A percentile compares a stretch with the other conserved stretches of the same genome.
Evolutionary conservation across 1,140 invertebrate genomes (phyloP).

Genomic region (Diachasma alloeum): DNA sequence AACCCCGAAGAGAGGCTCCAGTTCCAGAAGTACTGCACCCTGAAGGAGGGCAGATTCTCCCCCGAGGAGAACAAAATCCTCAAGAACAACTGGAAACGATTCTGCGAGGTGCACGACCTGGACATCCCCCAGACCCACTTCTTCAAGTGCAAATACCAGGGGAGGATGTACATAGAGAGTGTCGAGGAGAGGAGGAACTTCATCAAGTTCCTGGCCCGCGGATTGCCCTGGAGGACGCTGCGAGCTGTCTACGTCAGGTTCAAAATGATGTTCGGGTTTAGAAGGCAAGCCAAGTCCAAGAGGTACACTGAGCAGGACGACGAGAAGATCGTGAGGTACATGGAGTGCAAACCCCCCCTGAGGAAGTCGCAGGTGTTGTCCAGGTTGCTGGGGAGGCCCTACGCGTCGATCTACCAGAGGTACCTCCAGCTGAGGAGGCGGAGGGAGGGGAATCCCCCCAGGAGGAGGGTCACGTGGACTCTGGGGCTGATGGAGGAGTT

Average conservation of each 20-base stretch:
- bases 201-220: constrained; percentile 53
- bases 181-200: constrained; percentile 48
- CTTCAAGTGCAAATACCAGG: constrained; percentile 32
- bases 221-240: constrained; percentile 50
- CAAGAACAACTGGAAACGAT: constrained; percentile 52
- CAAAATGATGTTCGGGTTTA: constrained; percentile 35
- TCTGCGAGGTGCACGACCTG: constrained; percentile 57
- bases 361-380: constrained; percentile 34
- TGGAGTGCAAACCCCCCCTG: neutral
- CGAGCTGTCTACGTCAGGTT: constrained; percentile 52
- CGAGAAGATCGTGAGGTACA: constrained; percentile 35
- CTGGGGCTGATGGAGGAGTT: constrained; percentile 33
- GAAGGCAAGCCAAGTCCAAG: neutral
- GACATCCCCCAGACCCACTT: constrained; percentile 43
- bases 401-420: constrained; percentile 33
- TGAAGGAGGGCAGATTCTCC: constrained; percentile 45
- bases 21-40: neutral
- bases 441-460: neutral
- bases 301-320: constrained; percentile 24
- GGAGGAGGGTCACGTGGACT: constrained; percentile 32
- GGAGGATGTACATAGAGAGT: constrained; percentile 37
- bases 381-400: constrained; percentile 36
- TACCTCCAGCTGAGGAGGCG: constrained; percentile 31
- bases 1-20: neutral
- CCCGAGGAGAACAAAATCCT: constrained; percentile 50